Evolutionary conservation across 2,888 invertebrate genomes (phyloP), one percentile per base, ranked within the genome.

Genomic region (Galerucella pusilla): DNA sequence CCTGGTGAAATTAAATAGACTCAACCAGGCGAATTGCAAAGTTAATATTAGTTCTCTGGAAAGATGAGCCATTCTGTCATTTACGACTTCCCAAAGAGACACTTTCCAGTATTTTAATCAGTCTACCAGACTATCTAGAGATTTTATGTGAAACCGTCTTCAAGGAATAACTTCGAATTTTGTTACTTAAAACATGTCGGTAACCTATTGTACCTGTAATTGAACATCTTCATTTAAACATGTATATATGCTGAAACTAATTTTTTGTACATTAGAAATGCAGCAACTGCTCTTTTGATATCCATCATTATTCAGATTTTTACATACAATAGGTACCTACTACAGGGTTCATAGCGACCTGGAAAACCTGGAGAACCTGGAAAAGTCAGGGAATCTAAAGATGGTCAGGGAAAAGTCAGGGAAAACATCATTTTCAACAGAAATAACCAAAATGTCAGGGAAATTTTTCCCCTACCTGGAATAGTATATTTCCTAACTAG

Each of bases 101-200:
- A 52, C 66, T 67, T 54, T 67, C n/a, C 28, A 52, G 49, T 25
- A 52, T 67, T 67, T 54, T 67, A 67, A 67, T 67, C 52, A 67
- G 66, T n/a, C 52, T 12, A 49, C 49, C 28, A 67, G 52, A 46
- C 28, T 49, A 52, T 45, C 66, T 52, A n/a, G 66, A 52, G 66
- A 52, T 49, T 67, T 16, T n/a, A 46, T 20, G 16, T 42, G 64
- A 64, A 42, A 64, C 64, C 42, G 20, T 67, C 66, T 46, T 67
- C 28, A 20, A 35, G 63, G 42, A 42, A 42, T 61, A 28, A 12
- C 61, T 61, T 28, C 7, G 35, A 61, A 63, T 63, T 42, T 63
- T 20, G 35, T 42, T 20, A 57, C 16, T 11, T 10, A 11, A 20
- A 57, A 57, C 20, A 16, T 54, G n/a, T 54, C 7, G 14, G 6